Percentiles rank a stretch among this genome's conserved stretches.
phyloP scores from a whole-genome alignment of 2,113 vertebrate species.

The Microtus richardsoni region DNA sequence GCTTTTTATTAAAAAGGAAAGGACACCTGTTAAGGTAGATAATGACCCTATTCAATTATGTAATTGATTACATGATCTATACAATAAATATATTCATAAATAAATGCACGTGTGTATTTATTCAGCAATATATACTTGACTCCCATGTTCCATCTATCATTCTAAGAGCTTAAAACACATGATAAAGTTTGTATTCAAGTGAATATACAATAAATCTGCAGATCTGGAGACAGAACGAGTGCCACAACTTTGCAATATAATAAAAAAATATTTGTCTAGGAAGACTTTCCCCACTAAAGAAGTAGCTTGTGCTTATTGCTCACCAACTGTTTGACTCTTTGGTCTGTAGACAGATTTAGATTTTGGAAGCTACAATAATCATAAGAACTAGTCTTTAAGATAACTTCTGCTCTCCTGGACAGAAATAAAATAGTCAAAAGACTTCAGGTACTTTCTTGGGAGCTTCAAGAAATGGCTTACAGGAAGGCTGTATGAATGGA shows the following conservation, averaged over 20 bases:
- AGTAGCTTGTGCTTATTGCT: background rate
- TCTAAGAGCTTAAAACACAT: background rate
- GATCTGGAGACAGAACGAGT: background rate
- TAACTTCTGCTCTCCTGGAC: background rate
- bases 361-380: background rate
- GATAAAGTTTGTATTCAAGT: background rate
- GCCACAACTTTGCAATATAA: background rate
- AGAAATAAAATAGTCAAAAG: background rate
- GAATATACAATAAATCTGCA: background rate
- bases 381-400: background rate
- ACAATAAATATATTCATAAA: background rate
- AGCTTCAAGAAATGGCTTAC: background rate
- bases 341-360: background rate
- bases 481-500: background rate
- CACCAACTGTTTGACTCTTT: background rate
- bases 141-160: background rate
- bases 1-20: constrained; percentile 53
- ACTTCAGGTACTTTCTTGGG: background rate
- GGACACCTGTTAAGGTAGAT: constrained; percentile 37
- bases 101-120: background rate
- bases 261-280: background rate
- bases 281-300: background rate
- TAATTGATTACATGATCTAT: background rate
- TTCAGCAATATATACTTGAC: background rate
- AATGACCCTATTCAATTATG: constrained; percentile 42